phyloP scores from a whole-genome alignment of 2,797 vertebrate genomes.

The Margarornis squamiger region DNA sequence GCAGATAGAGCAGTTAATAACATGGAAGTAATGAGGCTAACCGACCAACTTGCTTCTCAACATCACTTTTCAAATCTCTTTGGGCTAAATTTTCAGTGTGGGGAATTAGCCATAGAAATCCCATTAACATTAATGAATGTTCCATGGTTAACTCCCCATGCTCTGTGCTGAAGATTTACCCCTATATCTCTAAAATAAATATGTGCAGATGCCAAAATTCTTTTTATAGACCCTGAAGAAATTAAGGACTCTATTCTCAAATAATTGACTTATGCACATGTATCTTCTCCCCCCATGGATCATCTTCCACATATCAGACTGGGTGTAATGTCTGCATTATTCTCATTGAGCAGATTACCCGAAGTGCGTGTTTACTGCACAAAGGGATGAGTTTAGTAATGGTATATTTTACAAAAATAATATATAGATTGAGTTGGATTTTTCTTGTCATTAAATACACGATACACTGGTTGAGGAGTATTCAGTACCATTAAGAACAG shows the following conservation, averaged over 20 bases:
- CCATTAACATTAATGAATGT: slow-evolving; percentile 65
- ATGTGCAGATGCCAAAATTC: slow-evolving; percentile 40
- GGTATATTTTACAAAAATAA: slow-evolving; percentile 46
- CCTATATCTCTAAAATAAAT: slow-evolving; percentile 66
- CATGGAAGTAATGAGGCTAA: slow-evolving; percentile 53
- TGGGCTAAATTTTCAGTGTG: slow-evolving; percentile 68
- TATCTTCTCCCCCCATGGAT: slow-evolving; percentile 6
- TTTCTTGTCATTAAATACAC: slow-evolving; percentile 3
- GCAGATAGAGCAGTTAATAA: slow-evolving; percentile 61
- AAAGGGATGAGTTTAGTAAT: slow-evolving; percentile 25
- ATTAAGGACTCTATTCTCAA: slow-evolving; percentile 54
- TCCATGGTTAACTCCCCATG: slow-evolving; percentile 56
- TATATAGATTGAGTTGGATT: background rate
- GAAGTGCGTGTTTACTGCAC: slow-evolving; percentile 45
- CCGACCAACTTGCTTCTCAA: slow-evolving; percentile 44
- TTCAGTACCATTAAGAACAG: background rate
- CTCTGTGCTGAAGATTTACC: slow-evolving; percentile 51
- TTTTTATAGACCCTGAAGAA: slow-evolving; percentile 52
- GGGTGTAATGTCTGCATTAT: slow-evolving; percentile 52
- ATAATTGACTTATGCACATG: slow-evolving; percentile 30
- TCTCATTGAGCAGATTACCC: slow-evolving; percentile 68
- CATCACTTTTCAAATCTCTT: slow-evolving; percentile 67
- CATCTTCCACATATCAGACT: slow-evolving; percentile 43
- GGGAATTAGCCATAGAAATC: slow-evolving; percentile 68
- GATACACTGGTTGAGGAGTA: background rate